A percentile compares a stretch with the other conserved stretches of the same genome.
Evolutionary conservation across 23 tunicate genomes (phyloP).

Genomic region (Halocynthia roretzi): DNA sequence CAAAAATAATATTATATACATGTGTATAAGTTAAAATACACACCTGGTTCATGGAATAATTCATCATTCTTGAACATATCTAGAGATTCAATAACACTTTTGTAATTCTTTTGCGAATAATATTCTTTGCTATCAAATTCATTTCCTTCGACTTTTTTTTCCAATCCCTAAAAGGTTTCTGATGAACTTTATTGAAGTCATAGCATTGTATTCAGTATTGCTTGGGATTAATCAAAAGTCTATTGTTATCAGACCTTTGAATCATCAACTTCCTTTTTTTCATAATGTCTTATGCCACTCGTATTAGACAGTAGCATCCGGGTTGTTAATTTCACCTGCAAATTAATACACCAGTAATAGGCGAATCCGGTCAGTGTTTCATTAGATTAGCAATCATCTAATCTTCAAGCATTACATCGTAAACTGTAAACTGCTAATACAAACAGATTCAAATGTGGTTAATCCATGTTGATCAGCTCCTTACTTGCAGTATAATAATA

Average conservation of each 20-base stretch:
- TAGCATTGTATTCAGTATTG: too few species aligned
- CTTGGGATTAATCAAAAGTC: too few species aligned
- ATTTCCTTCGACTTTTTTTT: not conserved
- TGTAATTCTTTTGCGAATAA: slow-evolving; percentile 36
- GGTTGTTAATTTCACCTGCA: slow-evolving; percentile 27
- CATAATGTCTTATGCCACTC: slow-evolving; percentile 59
- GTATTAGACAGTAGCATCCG: slow-evolving; percentile 39
- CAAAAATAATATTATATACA: too few species aligned
- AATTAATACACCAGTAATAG: not conserved
- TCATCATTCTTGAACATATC: slow-evolving; percentile 69
- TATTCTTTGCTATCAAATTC: slow-evolving; percentile 14
- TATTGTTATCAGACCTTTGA: not conserved
- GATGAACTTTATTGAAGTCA: not conserved
- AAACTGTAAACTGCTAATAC: not conserved
- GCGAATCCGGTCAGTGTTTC: too few species aligned
- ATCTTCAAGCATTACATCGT: too few species aligned
- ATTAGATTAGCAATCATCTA: too few species aligned
- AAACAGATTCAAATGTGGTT: not conserved
- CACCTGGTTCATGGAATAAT: slow-evolving; percentile 52
- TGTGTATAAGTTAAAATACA: too few species aligned
- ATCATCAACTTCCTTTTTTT: slow-evolving; percentile 11
- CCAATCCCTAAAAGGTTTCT: not conserved
- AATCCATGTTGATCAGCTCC: not conserved
- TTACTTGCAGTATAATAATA: not conserved
- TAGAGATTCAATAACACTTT: slow-evolving; percentile 44